Conservation (phyloP, 2,797 vertebrate species). For the Gobionotothen gibberifrons region DNA sequence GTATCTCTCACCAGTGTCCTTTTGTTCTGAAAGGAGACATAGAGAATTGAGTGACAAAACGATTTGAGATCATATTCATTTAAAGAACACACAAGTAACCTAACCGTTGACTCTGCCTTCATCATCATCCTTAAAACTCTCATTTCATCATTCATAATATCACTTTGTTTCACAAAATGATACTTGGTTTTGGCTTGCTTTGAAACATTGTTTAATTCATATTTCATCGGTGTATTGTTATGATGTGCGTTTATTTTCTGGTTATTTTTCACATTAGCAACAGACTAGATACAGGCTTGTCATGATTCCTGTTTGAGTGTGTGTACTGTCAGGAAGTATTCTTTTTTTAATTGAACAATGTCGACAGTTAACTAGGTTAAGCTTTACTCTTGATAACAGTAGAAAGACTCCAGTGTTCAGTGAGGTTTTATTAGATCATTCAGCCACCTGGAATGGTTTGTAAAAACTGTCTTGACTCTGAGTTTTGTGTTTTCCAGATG, state of each 20-base stretch:
- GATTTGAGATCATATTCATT: slow-evolving; percentile 29
- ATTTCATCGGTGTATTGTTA: slow-evolving; percentile 49
- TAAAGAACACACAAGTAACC: slow-evolving; percentile 34
- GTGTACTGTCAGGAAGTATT: slow-evolving; percentile 20
- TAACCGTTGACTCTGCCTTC: slow-evolving; percentile 59
- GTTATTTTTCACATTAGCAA: slow-evolving; percentile 27
- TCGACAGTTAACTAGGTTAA: not conserved
- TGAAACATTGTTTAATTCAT: slow-evolving; percentile 55
- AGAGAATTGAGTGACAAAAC: slow-evolving; percentile 25
- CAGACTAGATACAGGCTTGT: slow-evolving; percentile 27
- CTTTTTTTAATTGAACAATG: not conserved
- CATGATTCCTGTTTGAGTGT: slow-evolving; percentile 19
- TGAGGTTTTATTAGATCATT: slow-evolving; percentile 18
- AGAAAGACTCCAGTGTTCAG: not conserved
- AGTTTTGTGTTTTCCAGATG: slow-evolving; percentile 91
- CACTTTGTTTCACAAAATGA: slow-evolving; percentile 67
- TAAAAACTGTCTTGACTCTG: slow-evolving; percentile 46
- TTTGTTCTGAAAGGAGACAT: slow-evolving; percentile 51
- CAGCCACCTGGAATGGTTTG: not conserved
- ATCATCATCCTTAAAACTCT: slow-evolving; percentile 58
- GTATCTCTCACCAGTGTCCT: slow-evolving; percentile 24
- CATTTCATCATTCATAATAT: slow-evolving; percentile 44
- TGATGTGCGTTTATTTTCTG: slow-evolving; percentile 50
- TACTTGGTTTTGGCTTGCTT: slow-evolving; percentile 73
- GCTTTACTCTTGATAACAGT: slow-evolving; percentile 9